Conservation (phyloP, 2,113 vertebrate genomes). For the Dipodomys merriami region DNA sequence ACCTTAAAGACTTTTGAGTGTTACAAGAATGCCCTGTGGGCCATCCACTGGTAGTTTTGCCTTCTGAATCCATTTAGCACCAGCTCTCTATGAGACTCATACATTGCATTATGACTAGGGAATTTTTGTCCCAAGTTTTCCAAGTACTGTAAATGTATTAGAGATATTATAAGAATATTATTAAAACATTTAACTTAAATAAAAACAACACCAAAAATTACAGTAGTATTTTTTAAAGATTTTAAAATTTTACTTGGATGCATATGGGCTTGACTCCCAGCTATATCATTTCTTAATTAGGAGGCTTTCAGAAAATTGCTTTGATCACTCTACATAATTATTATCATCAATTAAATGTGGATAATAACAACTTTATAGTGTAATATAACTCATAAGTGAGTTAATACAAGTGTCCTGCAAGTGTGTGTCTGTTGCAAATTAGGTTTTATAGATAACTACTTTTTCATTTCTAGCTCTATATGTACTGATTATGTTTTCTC, state of each 20-base stretch:
- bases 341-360: not conserved
- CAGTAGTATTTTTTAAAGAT: not conserved
- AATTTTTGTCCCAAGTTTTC: not conserved
- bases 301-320: not conserved
- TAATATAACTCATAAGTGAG: not conserved
- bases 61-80: not conserved
- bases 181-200: not conserved
- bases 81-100: not conserved
- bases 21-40: not conserved
- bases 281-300: not conserved
- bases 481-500: not conserved
- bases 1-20: not conserved
- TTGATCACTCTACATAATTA: not conserved
- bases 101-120: not conserved
- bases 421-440: not conserved
- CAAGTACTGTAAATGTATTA: not conserved
- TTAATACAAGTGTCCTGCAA: not conserved
- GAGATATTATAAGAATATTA: not conserved
- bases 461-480: not conserved
- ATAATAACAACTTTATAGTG: not conserved
- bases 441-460: no score
- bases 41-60: not conserved
- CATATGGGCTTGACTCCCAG: not conserved
- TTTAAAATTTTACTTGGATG: not conserved
- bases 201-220: not conserved